A percentile compares a stretch with the other conserved stretches of the same genome.
Evolutionary conservation across 1,140 invertebrate species (phyloP).

Genomic region (Maniola jurtina): DNA sequence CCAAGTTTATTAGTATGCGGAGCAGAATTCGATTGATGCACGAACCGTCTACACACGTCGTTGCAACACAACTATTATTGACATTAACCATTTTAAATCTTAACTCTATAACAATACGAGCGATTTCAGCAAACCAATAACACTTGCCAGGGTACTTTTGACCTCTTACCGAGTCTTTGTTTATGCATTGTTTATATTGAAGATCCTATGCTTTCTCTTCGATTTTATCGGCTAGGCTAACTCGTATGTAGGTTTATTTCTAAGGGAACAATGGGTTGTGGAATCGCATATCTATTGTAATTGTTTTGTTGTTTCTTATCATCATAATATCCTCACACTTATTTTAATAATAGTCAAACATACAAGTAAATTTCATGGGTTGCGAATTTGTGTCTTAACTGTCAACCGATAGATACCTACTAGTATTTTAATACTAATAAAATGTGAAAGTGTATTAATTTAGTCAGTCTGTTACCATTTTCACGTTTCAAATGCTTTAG

Average conservation of each 20-base stretch:
- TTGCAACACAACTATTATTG: constrained; percentile 5
- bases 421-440: too few relatives aligned
- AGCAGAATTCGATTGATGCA: constrained; percentile 32
- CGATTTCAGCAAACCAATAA: not conserved
- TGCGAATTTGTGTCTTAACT: too few relatives aligned
- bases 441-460: too few relatives aligned
- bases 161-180: not conserved
- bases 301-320: not conserved
- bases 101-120: not conserved
- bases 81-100: not conserved
- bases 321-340: not conserved
- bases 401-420: too few relatives aligned
- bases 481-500: too few relatives aligned
- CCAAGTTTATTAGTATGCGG: constrained; percentile 36
- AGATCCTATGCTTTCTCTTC: constrained; percentile 29
- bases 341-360: not conserved
- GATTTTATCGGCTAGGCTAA: constrained; percentile 18
- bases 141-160: not conserved
- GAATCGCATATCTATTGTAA: not conserved
- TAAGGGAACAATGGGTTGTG: not conserved
- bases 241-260: not conserved
- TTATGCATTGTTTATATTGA: constrained; percentile 32
- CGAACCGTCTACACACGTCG: constrained; percentile 24
- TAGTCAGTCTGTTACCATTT: too few relatives aligned
- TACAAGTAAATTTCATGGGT: too few relatives aligned